phyloP scores from a whole-genome alignment of 2,113 vertebrate species.

The Macrotis lagotis region DNA sequence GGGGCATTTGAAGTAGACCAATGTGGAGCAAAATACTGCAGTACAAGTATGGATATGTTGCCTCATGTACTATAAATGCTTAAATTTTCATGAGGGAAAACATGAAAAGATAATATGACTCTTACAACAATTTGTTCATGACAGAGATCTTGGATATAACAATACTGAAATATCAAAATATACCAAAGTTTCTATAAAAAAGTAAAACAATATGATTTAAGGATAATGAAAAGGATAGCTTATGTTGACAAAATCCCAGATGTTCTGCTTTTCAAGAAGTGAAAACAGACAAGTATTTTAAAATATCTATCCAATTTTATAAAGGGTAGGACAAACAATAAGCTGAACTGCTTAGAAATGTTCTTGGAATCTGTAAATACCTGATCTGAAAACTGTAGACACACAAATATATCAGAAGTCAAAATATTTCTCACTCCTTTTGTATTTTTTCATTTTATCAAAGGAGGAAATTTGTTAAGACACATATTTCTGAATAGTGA shows the following conservation, averaged over 20 bases:
- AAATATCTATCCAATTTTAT: not conserved
- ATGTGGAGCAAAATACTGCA: not conserved
- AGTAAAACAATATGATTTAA: not conserved
- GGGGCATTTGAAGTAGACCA: not conserved
- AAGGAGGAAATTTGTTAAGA: not conserved
- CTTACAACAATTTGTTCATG: not conserved
- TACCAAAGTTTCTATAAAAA: not conserved
- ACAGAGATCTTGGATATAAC: not conserved
- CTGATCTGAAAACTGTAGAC: not conserved
- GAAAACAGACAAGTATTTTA: not conserved
- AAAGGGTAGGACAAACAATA: not conserved
- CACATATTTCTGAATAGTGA: not conserved
- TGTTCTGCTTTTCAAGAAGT: not conserved
- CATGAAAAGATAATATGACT: not conserved
- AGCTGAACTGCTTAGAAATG: not conserved
- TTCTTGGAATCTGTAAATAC: not conserved
- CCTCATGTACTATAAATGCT: not conserved
- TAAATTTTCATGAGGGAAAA: not conserved
- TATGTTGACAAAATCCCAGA: accelerated
- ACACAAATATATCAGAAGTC: not conserved
- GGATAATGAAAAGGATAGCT: not conserved
- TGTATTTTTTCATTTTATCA: not conserved
- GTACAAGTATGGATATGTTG: not conserved
- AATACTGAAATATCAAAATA: not conserved
- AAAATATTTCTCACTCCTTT: not conserved